Evolutionary conservation across 2,113 vertebrate species (phyloP).

Genomic region (Aramus guarauna): DNA sequence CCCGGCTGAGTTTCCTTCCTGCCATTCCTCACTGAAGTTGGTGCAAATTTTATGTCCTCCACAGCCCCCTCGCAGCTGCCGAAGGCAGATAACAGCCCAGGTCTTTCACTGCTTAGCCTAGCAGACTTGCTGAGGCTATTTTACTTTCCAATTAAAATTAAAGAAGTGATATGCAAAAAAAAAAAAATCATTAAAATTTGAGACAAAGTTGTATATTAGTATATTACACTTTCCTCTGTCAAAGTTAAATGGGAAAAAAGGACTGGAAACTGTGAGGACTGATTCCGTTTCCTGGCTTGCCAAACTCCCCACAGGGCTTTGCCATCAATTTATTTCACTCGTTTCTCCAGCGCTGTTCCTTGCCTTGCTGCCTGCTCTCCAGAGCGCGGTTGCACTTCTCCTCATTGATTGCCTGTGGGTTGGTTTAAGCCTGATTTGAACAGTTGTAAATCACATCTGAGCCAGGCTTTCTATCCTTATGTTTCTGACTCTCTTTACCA

Average conservation of each 20-base stretch:
- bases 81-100: neutral
- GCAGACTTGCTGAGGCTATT: neutral
- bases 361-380: neutral
- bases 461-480: neutral
- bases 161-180: neutral
- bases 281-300: neutral
- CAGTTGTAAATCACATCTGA: neutral
- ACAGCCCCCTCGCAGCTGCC: neutral
- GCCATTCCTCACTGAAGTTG: neutral
- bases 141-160: neutral
- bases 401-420: neutral
- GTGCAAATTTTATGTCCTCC: neutral
- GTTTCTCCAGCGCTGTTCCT: neutral
- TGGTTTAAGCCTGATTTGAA: neutral
- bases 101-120: neutral
- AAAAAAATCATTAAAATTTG: neutral
- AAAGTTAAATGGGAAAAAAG: neutral
- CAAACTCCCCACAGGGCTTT: neutral
- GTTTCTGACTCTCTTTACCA: neutral
- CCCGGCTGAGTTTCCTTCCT: neutral
- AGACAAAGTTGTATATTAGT: neutral
- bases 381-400: neutral
- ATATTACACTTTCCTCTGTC: neutral
- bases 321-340: neutral
- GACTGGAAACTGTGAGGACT: neutral